Conservation (phyloP, 2,113 vertebrate genomes). For the Malurus elegans region DNA sequence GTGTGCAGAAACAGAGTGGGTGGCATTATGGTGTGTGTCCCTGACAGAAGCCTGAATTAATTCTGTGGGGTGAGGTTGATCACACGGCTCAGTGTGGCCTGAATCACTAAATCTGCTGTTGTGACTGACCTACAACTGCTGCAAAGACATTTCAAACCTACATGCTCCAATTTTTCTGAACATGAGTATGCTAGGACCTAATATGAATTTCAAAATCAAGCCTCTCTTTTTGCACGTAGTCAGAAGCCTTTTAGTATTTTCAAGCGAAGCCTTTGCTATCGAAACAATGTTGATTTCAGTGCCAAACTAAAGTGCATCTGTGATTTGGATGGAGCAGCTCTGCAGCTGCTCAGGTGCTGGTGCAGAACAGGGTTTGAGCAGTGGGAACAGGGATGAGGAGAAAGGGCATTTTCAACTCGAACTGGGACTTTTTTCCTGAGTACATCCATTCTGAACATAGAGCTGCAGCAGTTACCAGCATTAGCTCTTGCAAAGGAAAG, state of each 20-base stretch:
- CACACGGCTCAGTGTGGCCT: not conserved
- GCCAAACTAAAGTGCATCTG: not conserved
- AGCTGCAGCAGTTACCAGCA: not conserved
- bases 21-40: not conserved
- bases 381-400: not conserved
- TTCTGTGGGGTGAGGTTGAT: not conserved
- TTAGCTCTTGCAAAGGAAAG: not conserved
- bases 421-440: not conserved
- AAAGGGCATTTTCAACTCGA: not conserved
- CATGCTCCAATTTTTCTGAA: not conserved
- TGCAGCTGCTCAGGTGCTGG: not conserved
- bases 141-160: constrained; percentile 28
- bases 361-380: not conserved
- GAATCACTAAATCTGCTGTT: not conserved
- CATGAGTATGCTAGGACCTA: not conserved
- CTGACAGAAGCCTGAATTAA: not conserved
- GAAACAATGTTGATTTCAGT: not conserved
- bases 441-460: fast-evolving
- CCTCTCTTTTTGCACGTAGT: not conserved
- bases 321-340: not conserved
- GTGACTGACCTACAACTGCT: not conserved
- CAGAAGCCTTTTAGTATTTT: not conserved
- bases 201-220: constrained; percentile 20
- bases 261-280: not conserved
- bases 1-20: not conserved